Evolutionary conservation across 2,113 vertebrate genomes (phyloP).

Genomic region (Megaleporinus macrocephalus): DNA sequence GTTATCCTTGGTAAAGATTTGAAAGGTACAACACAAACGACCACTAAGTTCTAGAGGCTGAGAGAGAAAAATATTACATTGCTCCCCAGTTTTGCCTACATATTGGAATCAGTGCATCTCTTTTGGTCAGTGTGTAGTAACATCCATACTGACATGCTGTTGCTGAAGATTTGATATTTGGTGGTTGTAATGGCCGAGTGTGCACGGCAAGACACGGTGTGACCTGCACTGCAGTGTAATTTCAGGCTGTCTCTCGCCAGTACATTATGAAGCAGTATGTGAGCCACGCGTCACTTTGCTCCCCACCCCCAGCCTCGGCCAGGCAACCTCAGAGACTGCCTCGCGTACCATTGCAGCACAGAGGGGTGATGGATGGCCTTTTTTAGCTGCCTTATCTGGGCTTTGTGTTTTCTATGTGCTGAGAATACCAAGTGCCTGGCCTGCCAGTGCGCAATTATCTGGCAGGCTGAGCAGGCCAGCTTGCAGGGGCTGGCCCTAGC

Average conservation of each 20-base stretch:
- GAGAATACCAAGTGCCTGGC: conserved; percentile 74
- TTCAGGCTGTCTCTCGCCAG: neutral
- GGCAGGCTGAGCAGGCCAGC: conserved; percentile 59
- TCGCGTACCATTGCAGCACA: conserved; percentile 47
- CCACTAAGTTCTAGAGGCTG: no score
- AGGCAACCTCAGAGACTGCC: neutral
- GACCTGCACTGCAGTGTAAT: conserved; percentile 30
- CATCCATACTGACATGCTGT: neutral
- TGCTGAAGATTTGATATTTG: neutral
- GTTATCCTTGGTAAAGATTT: no score
- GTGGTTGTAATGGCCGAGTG: neutral
- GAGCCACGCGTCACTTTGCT: conserved; percentile 4
- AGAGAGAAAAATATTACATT: no score
- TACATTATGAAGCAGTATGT: neutral
- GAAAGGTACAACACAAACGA: no score
- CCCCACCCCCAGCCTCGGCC: neutral
- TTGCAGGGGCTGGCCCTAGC: conserved; percentile 15
- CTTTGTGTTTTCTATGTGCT: conserved; percentile 72
- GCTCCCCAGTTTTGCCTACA: no score
- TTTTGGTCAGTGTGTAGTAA: neutral
- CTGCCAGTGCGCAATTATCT: conserved; percentile 72
- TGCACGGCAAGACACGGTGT: neutral
- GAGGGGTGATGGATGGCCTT: conserved; percentile 56
- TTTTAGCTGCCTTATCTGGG: conserved; percentile 61
- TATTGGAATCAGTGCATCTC: no score